phyloP scores from a whole-genome alignment of 2,888 invertebrate genomes.

The Sminthurides aquaticus region DNA sequence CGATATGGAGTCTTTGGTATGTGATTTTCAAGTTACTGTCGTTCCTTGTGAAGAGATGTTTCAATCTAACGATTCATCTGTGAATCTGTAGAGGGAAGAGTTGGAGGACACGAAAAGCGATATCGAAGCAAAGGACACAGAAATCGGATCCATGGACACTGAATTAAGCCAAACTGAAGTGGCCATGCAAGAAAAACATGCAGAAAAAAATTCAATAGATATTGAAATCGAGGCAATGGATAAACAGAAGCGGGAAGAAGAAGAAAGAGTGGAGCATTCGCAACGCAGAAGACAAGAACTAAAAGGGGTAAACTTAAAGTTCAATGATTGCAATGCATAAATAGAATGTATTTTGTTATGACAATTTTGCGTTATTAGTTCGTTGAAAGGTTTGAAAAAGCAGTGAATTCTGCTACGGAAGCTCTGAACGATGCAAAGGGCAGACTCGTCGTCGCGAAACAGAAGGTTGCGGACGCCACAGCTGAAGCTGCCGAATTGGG shows the following conservation, averaged over 20 bases:
- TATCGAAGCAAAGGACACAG: not conserved
- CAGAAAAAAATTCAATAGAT: not conserved
- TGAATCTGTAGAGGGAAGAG: too few relatives aligned
- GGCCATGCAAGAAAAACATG: not conserved
- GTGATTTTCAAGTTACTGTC: too few relatives aligned
- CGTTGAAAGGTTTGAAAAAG: not conserved
- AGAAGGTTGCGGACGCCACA: not conserved
- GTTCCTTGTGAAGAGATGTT: not conserved
- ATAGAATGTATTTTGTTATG: not conserved
- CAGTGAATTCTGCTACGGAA: not conserved
- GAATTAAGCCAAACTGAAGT: too few relatives aligned
- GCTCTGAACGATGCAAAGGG: not conserved
- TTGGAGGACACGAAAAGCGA: not conserved
- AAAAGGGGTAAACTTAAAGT: not conserved
- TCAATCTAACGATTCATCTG: too few relatives aligned
- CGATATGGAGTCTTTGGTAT: not conserved
- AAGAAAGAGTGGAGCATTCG: not conserved
- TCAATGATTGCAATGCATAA: not conserved
- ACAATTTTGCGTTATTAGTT: not conserved
- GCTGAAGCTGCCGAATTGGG: conserved; percentile 10
- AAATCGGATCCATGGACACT: too few relatives aligned
- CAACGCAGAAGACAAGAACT: not conserved
- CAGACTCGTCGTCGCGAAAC: not conserved
- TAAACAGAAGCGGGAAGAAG: not conserved
- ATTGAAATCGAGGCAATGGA: not conserved